Percentiles rank a stretch among this genome's conserved stretches.
Conservation (phyloP, 2,888 invertebrate species). For the Trichacis sp. region DNA sequence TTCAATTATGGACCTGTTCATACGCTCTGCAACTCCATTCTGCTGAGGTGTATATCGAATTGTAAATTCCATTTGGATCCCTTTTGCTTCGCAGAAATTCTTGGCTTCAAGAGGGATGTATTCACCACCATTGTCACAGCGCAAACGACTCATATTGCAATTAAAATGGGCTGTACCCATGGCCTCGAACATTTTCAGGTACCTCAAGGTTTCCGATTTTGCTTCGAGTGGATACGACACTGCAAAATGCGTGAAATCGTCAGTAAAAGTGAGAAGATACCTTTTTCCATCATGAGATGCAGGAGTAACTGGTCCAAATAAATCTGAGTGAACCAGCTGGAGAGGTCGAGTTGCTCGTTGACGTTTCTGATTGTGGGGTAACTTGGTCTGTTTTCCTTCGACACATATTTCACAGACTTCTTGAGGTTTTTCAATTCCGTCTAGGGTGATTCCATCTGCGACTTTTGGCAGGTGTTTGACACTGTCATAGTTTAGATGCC, state of each 20-base stretch:
- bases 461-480: background rate
- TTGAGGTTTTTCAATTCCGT: constrained; percentile 16
- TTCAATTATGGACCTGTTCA: constrained; percentile 55
- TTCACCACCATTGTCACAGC: constrained; percentile 49
- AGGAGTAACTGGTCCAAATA: constrained; percentile 11
- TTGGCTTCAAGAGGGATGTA: constrained; percentile 45
- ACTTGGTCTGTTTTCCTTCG: constrained; percentile 39
- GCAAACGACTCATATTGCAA: constrained; percentile 31
- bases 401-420: no score
- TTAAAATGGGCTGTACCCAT: constrained; percentile 3
- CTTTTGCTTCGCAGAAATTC: constrained; percentile 41
- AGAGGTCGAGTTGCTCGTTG: constrained; percentile 30
- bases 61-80: constrained; percentile 46
- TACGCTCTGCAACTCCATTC: constrained; percentile 46
- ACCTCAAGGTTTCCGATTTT: constrained; percentile 7
- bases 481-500: constrained; percentile 30
- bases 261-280: constrained; percentile 10
- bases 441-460: background rate
- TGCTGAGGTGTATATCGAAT: constrained; percentile 48
- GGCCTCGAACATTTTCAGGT: constrained; percentile 6
- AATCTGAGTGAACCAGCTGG: constrained; percentile 36
- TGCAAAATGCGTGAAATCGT: constrained; percentile 14
- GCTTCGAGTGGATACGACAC: constrained; percentile 5
- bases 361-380: constrained; percentile 22
- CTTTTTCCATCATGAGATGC: constrained; percentile 1